These are phyloP conservation scores for Isoperla grammatica DNA, from an alignment of 2,888 invertebrate genomes.

Conservation along the genomic window DNA sequence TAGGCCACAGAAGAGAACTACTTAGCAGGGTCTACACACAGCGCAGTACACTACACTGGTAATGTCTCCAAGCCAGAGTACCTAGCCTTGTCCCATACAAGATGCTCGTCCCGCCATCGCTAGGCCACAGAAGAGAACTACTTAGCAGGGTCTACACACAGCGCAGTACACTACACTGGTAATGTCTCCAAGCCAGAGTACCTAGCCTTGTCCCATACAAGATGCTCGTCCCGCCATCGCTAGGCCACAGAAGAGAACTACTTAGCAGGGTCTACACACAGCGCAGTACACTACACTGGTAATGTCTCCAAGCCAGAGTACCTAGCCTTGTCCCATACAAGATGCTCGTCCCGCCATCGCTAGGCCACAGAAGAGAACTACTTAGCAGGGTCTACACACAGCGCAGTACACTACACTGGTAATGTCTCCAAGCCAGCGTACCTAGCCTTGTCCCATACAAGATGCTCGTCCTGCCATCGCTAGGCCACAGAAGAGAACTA, in stretches of 20 bases:
- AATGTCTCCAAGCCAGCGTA: constrained; percentile 58
- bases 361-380: neutral
- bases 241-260: neutral
- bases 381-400: too few species aligned
- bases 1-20: neutral
- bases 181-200: neutral
- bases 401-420: too few species aligned
- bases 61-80: neutral
- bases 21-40: too few species aligned
- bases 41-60: neutral
- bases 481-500: constrained; percentile 39
- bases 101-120: neutral
- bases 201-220: neutral
- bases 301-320: neutral
- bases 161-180: neutral
- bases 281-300: neutral
- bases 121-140: neutral
- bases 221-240: neutral
- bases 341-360: neutral
- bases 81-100: neutral
- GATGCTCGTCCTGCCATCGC: constrained; percentile 63
- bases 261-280: too few species aligned
- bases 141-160: too few species aligned
- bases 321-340: neutral
- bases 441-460: constrained; percentile 63